Evolutionary conservation across 1,140 invertebrate species (phyloP), one percentile per base, ranked within the genome.

Genomic region (Papilio glaucus): DNA sequence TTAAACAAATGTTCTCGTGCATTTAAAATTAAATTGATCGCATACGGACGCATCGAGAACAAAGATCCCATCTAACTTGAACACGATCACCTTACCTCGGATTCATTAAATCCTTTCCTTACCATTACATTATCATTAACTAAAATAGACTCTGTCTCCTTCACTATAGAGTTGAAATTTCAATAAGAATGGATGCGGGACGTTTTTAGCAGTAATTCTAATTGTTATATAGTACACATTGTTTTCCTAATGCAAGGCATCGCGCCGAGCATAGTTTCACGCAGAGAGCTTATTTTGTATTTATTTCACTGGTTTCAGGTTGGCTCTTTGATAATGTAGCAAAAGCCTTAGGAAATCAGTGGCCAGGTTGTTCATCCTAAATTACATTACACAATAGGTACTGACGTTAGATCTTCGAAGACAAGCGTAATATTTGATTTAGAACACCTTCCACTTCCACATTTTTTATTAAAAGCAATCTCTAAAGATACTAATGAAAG

Each of bases 71-170:
- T 62, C 61, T 33, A 62, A 62, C 13, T 37, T 18, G 29, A 9
- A 62, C 15, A 39, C 62, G 37, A 65, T 65, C 29, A 63, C 61
- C 37, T 65, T 65, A 65, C 62, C 18, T 39, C 29, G 62, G 62
- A 65, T 65, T 65, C 29, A 65, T 65, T 65, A 65, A 38, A 57
- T 26, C 49, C 49, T 24, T 57, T 13, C 49, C 21, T 4, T 4
- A 53, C 49, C 10, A 57, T 57, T 26, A 57, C 12, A 26, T 12
- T 18, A 24, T 7, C 18, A 57, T 4, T 12, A 24, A 13, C 18
- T 10, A 57, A 49, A 57, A 57, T 12, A 5, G 24, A 57, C 10
- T 57, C 21, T 57, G 13, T 24, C 12, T 12, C 0, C 1, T 24
- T 9, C 12, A 5, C 0, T 0, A 57, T 26, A 57, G 10, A 24